Evolutionary conservation across 1,140 invertebrate species (phyloP), one percentile per base, ranked within the genome.

Genomic region (Pomacea maculata): DNA sequence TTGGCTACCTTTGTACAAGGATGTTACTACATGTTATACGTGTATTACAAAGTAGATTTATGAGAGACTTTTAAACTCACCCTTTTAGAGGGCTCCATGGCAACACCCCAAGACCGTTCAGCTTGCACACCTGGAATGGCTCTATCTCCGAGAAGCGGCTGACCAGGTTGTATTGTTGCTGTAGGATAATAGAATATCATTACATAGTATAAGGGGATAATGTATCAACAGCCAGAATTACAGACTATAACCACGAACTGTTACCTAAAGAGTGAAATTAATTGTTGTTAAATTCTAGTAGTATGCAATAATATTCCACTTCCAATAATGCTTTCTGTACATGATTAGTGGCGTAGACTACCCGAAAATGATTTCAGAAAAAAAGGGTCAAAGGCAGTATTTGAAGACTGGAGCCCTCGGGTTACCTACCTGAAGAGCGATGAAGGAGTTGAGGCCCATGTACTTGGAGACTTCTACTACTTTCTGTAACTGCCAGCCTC

Each of bases 121-220:
- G 82, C 65, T 83, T 82, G 67, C 88, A 89, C 6, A 89, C 86
- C 71, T 85, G 82, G 61, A 87, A 83, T 9, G 82, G 78, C 74
- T 89, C 88, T 52, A 82, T 80, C 79, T 89, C 88, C 15, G 81
- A 80, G 1, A 84, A 75, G 14, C 88, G 80, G 19, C 68, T 75
- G 21, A 86, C 55, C 34, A 89, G 65, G 75, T 79, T 89, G 85
- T 89, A 89, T 73, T 89, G 84, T 87, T 87, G 85, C 87, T 89
- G 76, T 64, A 61, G 0, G 34, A 45, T 45, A 6, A 17, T 61
- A 64, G 25, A 15, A 29, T 45, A 45, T 29, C 12, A 29, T 64
- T 1, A 65, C n/a, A 10, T 19, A 17, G 54, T 52, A 74, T 21
- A 45, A 45, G 8, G 15, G 57, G 11, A 61, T 17, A 61, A 17